Evolutionary conservation across 2,797 vertebrate genomes (phyloP), one percentile per base, ranked within the genome.

Genomic region (Gymnopithys bicolor): DNA sequence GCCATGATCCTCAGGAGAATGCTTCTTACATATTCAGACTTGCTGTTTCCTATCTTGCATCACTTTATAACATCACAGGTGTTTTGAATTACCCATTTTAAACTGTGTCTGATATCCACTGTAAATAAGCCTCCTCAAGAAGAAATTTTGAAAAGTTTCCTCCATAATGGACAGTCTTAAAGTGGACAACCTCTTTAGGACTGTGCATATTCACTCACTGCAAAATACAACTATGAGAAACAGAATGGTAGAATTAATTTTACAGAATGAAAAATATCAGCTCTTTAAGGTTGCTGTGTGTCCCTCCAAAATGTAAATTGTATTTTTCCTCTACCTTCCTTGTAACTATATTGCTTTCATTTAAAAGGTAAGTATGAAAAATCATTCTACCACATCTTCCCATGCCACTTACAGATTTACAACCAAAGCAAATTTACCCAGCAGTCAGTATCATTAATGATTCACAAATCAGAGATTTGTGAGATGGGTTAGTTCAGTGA

Each of bases 321-420:
- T 83, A 59, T 77, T 45, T 94, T 73, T 46, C 39, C 28, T 49
- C 60, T 68, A 67, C 30, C 49, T 64, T 73, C 51, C 83, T 56
- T 84, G 64, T 85, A 93, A 83, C 28, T 49, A 12, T 85, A 69
- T 77, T 83, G 53, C 84, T 94, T 89, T 95, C 55, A 74, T 66
- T 91, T 94, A 76, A 94, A 97, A 95, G 58, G 78, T 70, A 93
- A 75, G 92, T 91, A 87, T 80, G 91, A 97, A 97, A 92, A 96
- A 84, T 94, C 87, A 43, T 95, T 96, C 87, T 91, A 93, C 94
- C 89, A 88, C 79, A 96, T 95, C 88, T 97, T 98, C 94, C 95
- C 96, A 96, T 93, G 92, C 81, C 94, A 94, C 78, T 78, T 97
- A 95, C 76, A 95, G 82, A 96, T 96, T 95, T 97, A 96, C 63